These are phyloP conservation scores for human DNA, from an alignment of 2,113 vertebrate species.

Conservation along the genomic window DNA sequence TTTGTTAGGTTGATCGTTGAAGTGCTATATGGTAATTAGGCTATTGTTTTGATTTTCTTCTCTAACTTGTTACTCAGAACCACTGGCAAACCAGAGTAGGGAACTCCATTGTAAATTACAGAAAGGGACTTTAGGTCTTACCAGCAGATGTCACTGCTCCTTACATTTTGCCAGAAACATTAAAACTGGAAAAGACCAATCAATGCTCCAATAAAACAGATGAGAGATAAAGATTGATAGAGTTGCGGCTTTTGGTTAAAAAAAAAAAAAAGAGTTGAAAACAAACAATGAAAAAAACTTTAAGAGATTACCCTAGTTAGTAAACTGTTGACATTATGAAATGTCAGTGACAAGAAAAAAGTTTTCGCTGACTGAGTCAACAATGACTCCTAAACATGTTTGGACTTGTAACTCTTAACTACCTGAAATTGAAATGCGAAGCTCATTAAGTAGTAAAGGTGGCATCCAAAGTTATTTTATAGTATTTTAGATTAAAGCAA, in stretches of 20 bases:
- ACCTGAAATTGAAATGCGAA: slow-evolving; percentile 45
- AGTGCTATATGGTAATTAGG: neutral
- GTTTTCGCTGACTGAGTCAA: slow-evolving; percentile 3
- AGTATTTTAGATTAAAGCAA: slow-evolving; percentile 43
- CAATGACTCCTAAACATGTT: neutral
- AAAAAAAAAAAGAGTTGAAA: neutral
- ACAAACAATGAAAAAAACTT: neutral
- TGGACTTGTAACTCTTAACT: neutral
- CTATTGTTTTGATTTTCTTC: slow-evolving; percentile 9
- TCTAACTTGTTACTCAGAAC: neutral
- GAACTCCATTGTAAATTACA: neutral
- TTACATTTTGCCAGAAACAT: neutral
- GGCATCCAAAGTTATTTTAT: neutral
- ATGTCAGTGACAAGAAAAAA: slow-evolving; percentile 20
- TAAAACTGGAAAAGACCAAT: neutral
- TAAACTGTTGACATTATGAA: slow-evolving; percentile 13
- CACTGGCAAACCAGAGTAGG: neutral
- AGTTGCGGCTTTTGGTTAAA: neutral
- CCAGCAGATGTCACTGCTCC: slow-evolving; percentile 82
- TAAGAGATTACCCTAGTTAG: neutral
- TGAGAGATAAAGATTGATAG: neutral
- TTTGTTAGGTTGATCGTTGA: neutral
- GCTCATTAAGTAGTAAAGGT: neutral
- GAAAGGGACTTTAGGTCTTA: slow-evolving; percentile 34
- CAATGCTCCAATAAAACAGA: neutral